phyloP scores from a whole-genome alignment of 2,888 invertebrate genomes.

The Orthosia cruda region DNA sequence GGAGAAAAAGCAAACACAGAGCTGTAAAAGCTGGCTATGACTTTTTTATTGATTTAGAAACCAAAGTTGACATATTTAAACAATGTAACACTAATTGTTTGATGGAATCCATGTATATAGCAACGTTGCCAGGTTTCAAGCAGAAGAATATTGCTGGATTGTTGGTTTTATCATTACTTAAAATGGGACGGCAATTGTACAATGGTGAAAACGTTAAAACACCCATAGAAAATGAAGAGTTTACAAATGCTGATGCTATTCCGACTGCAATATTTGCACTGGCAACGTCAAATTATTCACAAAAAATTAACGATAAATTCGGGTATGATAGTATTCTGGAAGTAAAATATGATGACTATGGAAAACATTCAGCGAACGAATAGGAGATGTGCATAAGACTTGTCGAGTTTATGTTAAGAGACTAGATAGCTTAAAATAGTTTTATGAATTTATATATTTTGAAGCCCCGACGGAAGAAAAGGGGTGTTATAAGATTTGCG shows the following conservation, averaged over 20 bases:
- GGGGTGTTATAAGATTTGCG: too few relatives aligned
- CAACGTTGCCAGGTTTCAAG: slow-evolving; percentile 14
- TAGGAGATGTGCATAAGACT: slow-evolving; percentile 15
- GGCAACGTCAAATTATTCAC: background rate
- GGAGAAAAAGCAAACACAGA: slow-evolving; percentile 9
- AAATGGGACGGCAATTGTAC: slow-evolving; percentile 9
- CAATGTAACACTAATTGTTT: slow-evolving; percentile 22
- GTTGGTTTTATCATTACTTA: background rate
- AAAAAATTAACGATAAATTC: background rate
- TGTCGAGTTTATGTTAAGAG: slow-evolving; percentile 11
- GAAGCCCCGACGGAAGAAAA: too few relatives aligned
- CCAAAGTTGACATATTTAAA: slow-evolving; percentile 12
- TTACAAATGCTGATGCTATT: slow-evolving; percentile 18
- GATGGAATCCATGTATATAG: slow-evolving; percentile 11
- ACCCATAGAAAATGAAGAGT: background rate
- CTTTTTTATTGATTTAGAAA: slow-evolving; percentile 20
- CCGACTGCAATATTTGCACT: slow-evolving; percentile 15
- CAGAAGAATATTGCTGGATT: slow-evolving; percentile 16
- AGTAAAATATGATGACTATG: slow-evolving; percentile 19
- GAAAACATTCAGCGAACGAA: slow-evolving; percentile 1
- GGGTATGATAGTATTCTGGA: slow-evolving; percentile 32
- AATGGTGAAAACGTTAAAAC: slow-evolving; percentile 25
- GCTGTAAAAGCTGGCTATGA: slow-evolving; percentile 16
- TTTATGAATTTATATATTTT: too few relatives aligned
- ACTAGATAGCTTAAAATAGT: background rate